Evolutionary conservation across 2,797 vertebrate species (phyloP), one percentile per base, ranked within the genome.

Genomic region (Melanotaenia trifasciata): DNA sequence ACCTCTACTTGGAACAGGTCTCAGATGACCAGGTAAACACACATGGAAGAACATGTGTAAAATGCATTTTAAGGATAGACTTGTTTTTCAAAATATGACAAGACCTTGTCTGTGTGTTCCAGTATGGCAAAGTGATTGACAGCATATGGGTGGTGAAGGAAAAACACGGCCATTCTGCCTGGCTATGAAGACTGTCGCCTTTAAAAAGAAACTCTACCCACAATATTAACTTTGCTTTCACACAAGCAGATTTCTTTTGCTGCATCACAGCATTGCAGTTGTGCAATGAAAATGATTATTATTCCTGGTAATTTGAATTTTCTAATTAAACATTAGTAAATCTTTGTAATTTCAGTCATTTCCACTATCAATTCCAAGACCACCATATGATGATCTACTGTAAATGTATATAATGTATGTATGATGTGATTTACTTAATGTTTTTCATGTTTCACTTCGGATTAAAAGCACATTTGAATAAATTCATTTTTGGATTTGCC

Each of bases 71-170:
- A 67, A 32, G 28, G 16, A 47, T 6, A 3, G 45, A 35, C 30
- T 18, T 33, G 18, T 40, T 74, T 65, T 59, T 13, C 47, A 10
- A 10, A 22, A 33, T 60, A 60, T 68, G 53, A 85, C 45, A 57
- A 70, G 64, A 10, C 11, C 51, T 45, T 68, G 51, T 89, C 36
- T 92, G 30, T 91, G 61, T 88, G 47, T 88, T 90, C 58, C 89
- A 97, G 96, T 81, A 95, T 20, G 96, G 96, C 24, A 94, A 95
- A 83, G 95, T 96, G 36, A 96, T 97, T 66, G 96, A 97, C 67
- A 94, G 94, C 70, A 77, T 96, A 54, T 96, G 95, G 95, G 74
- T 97, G 83, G 94, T 97, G 80, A 96, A 96, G 81, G 93, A 96
- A 3, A 86, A 90, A 53, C 93, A 93, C 0, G 91, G 94, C 58